Conservation (phyloP, 2,113 vertebrate species). For the Calidris pugnax region DNA sequence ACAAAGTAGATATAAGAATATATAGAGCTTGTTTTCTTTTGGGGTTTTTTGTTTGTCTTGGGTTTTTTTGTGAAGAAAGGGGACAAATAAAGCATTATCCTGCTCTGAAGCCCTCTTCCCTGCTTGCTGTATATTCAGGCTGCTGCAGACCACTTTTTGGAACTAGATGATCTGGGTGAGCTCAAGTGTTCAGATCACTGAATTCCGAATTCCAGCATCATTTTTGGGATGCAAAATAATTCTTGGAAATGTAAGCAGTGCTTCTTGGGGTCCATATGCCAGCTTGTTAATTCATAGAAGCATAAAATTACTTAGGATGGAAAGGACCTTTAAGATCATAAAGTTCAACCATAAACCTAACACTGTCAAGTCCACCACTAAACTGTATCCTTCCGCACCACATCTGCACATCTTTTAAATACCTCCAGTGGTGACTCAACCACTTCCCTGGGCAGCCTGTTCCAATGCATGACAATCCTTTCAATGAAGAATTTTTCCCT, state of each 20-base stretch:
- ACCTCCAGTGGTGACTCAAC: neutral
- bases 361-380: neutral
- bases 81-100: neutral
- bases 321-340: neutral
- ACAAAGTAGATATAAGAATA: neutral
- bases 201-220: neutral
- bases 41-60: no score
- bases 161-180: neutral
- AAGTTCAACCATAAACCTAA: neutral
- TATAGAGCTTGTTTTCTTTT: neutral
- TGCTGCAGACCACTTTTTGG: neutral
- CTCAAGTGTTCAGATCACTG: neutral
- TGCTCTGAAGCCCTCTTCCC: neutral
- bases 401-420: neutral
- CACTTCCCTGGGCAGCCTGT: neutral
- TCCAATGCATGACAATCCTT: neutral
- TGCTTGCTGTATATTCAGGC: neutral
- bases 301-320: neutral
- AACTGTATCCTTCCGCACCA: neutral
- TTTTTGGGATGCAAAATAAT: neutral
- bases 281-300: neutral
- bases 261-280: neutral
- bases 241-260: accelerated
- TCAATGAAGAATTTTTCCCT: neutral
- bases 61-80: neutral